phyloP scores from a whole-genome alignment of 2,797 vertebrate species.

The Helicolenus hilgendorfi region DNA sequence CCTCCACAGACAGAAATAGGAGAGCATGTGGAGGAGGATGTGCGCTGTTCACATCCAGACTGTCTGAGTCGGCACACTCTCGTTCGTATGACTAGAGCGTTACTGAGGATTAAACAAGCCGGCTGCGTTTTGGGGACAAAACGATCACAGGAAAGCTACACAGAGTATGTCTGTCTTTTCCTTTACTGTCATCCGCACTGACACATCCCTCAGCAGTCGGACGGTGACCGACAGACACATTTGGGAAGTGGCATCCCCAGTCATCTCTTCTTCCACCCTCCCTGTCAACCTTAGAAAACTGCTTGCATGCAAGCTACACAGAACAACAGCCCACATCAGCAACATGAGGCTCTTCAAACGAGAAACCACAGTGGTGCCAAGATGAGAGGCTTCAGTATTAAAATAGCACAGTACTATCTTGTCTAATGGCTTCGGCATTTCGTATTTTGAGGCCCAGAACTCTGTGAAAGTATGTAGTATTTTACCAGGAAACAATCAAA shows the following conservation, averaged over 20 bases:
- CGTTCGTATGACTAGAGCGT: conserved; percentile 50
- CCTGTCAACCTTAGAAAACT: not conserved
- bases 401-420: conserved; percentile 21
- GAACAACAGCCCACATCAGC: conserved; percentile 36
- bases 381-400: not conserved
- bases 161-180: conserved; percentile 3
- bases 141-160: conserved; percentile 15
- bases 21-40: conserved; percentile 53
- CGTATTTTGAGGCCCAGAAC: not conserved
- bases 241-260: conserved; percentile 13
- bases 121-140: conserved; percentile 18
- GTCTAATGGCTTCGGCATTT: conserved; percentile 4
- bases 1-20: conserved; percentile 66
- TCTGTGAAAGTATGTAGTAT: not conserved
- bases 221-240: not conserved
- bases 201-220: not conserved
- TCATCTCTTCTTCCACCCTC: conserved; percentile 8
- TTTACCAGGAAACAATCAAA: not conserved
- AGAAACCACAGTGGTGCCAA: not conserved
- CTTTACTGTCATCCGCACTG: not conserved
- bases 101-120: conserved; percentile 47
- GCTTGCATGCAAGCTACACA: not conserved
- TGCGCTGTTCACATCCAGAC: conserved; percentile 41
- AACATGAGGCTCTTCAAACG: not conserved
- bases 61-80: conserved; percentile 33